phyloP scores from a whole-genome alignment of 2,888 invertebrate genomes.

The Helleia helle region DNA sequence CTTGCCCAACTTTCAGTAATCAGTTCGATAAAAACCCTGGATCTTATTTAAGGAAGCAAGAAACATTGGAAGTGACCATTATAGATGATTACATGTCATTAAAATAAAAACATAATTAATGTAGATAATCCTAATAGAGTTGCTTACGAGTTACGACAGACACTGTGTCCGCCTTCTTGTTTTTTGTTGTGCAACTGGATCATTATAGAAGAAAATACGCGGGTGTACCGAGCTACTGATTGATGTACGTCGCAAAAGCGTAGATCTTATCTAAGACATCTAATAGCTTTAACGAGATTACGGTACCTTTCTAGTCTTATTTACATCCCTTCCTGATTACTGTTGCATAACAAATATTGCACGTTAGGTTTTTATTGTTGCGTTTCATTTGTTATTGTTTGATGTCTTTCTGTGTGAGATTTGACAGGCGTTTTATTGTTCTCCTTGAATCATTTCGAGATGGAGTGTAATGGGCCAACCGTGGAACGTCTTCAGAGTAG shows the following conservation, averaged over 20 bases:
- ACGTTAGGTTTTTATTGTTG: constrained; percentile 1
- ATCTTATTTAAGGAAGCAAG: background rate
- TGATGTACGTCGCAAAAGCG: constrained; percentile 53
- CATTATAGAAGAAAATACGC: constrained; percentile 33
- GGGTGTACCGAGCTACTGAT: constrained; percentile 43
- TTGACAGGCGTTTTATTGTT: too few relatives aligned
- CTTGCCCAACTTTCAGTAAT: too few relatives aligned
- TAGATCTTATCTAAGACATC: constrained; percentile 49
- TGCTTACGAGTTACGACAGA: constrained; percentile 20
- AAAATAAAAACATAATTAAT: constrained; percentile 1
- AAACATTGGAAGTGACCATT: constrained; percentile 1
- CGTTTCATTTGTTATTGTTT: background rate
- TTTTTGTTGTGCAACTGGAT: constrained; percentile 26
- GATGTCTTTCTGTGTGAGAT: too few relatives aligned
- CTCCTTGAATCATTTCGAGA: too few relatives aligned
- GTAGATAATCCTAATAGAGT: constrained; percentile 19
- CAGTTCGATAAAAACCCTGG: too few relatives aligned
- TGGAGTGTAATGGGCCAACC: too few relatives aligned
- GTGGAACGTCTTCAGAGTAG: too few relatives aligned
- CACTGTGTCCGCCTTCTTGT: constrained; percentile 14
- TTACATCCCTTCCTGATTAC: constrained; percentile 41
- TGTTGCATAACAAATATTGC: constrained; percentile 15
- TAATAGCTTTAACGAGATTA: constrained; percentile 61
- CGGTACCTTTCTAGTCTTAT: constrained; percentile 43
- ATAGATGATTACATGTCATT: constrained; percentile 2